phyloP scores from a whole-genome alignment of 2,113 vertebrate genomes.

The Poeciliopsis occidentalis region DNA sequence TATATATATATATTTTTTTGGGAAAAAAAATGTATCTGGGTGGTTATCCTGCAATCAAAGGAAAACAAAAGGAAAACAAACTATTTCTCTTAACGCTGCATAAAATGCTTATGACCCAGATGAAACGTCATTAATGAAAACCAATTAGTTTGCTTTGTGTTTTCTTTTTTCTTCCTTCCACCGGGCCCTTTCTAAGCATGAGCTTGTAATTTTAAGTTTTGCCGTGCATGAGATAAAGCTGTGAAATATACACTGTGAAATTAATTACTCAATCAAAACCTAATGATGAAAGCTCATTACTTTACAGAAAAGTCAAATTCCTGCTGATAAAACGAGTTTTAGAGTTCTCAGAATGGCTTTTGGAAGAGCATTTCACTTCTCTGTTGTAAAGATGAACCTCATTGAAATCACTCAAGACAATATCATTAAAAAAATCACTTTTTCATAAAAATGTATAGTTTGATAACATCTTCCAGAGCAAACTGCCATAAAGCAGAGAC shows the following conservation, averaged over 20 bases:
- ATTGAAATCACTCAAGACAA: background rate
- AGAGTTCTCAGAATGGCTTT: conserved; percentile 23
- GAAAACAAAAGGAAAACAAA: background rate
- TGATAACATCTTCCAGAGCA: background rate
- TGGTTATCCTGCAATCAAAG: background rate
- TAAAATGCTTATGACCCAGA: background rate
- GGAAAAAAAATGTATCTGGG: no score
- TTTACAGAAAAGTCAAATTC: conserved; percentile 53
- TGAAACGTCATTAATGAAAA: conserved; percentile 29
- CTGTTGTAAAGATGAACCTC: background rate
- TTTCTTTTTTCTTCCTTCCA: background rate
- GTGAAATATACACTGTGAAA: conserved; percentile 62
- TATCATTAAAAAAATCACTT: background rate
- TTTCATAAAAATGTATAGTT: background rate
- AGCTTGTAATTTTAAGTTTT: conserved; percentile 65
- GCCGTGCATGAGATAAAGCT: conserved; percentile 71
- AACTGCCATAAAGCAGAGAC: background rate
- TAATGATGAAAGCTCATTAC: conserved; percentile 68
- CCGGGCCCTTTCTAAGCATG: conserved; percentile 10
- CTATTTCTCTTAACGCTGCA: background rate
- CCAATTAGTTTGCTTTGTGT: conserved; percentile 2
- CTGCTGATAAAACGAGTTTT: conserved; percentile 49
- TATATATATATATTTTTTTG: background rate
- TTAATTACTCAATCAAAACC: conserved; percentile 69
- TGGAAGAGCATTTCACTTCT: conserved; percentile 10